phyloP scores from a whole-genome alignment of 2,888 invertebrate species.

The Deilephila porcellus region DNA sequence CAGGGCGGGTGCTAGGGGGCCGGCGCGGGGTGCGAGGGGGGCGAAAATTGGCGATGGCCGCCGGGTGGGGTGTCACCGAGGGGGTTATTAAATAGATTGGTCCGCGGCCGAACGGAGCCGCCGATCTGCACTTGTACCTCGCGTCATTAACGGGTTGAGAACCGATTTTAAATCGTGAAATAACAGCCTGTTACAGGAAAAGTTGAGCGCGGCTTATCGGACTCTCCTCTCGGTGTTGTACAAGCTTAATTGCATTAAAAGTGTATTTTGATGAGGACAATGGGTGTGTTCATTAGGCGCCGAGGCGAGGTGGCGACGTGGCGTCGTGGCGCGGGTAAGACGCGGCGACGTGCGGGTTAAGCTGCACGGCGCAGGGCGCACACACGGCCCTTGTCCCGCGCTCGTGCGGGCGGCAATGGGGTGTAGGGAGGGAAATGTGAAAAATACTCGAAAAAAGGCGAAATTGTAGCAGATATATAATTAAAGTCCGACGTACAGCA shows the following conservation, averaged over 20 bases:
- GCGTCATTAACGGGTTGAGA: slow-evolving; percentile 85
- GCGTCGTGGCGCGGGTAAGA: slow-evolving; percentile 33
- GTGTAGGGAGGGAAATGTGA: slow-evolving; percentile 80
- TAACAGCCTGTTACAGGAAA: slow-evolving; percentile 84
- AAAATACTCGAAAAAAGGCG: slow-evolving; percentile 86
- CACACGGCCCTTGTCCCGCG: slow-evolving; percentile 68
- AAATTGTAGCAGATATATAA: slow-evolving; percentile 86
- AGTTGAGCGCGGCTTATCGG: slow-evolving; percentile 82
- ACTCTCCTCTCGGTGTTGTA: slow-evolving; percentile 71
- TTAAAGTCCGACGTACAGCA: slow-evolving; percentile 82
- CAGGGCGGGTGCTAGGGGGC: slow-evolving; percentile 82
- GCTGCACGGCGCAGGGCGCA: slow-evolving; percentile 9
- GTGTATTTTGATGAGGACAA: slow-evolving; percentile 62
- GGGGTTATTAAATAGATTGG: slow-evolving; percentile 86
- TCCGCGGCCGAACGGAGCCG: slow-evolving; percentile 85
- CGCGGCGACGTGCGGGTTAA: slow-evolving; percentile 16
- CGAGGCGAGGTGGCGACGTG: slow-evolving; percentile 32
- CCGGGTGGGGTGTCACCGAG: slow-evolving; percentile 84
- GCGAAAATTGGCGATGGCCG: slow-evolving; percentile 84
- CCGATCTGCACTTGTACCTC: slow-evolving; percentile 84
- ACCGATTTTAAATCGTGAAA: slow-evolving; percentile 84
- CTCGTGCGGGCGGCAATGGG: slow-evolving; percentile 70
- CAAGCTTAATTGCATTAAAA: slow-evolving; percentile 80
- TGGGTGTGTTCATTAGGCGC: slow-evolving; percentile 54
- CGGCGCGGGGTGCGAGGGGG: slow-evolving; percentile 65